A percentile compares a stretch with the other conserved stretches of the same genome.
Conservation (phyloP, 2,888 invertebrate genomes). For the Panzeria rudis region DNA sequence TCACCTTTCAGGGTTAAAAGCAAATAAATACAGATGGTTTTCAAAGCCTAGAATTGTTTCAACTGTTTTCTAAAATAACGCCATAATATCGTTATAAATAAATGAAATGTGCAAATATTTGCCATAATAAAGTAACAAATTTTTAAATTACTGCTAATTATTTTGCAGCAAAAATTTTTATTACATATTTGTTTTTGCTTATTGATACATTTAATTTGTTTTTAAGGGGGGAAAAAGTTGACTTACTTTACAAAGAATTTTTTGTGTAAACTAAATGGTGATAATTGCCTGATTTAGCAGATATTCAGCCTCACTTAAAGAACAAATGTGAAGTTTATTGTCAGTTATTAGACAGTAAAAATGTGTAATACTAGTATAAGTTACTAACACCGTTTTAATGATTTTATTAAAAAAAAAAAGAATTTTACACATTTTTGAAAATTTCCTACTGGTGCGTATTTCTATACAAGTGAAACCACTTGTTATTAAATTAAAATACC, state of each 20-base stretch:
- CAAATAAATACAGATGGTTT: slow-evolving; percentile 6
- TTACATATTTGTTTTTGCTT: slow-evolving; percentile 18
- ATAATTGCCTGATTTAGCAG: not conserved
- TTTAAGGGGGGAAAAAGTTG: not conserved
- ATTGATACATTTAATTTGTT: slow-evolving; percentile 7
- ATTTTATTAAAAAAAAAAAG: no score
- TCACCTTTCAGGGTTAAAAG: not conserved
- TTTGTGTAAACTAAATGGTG: not conserved
- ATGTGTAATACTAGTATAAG: not conserved
- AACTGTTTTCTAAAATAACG: not conserved
- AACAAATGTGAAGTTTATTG: slow-evolving; percentile 8
- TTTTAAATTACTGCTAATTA: slow-evolving; percentile 34
- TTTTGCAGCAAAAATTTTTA: slow-evolving; percentile 9
- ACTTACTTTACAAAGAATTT: not conserved
- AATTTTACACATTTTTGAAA: no score
- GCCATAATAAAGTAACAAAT: not conserved
- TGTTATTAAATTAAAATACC: no score
- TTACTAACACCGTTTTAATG: not conserved
- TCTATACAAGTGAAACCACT: no score
- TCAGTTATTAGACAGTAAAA: not conserved
- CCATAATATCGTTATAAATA: slow-evolving; percentile 10
- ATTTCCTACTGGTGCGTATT: no score
- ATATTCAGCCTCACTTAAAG: not conserved
- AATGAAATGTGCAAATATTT: slow-evolving; percentile 7
- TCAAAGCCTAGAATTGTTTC: not conserved